These are phyloP conservation scores for Drosophila murphyi DNA, from an alignment of 1,140 invertebrate species.

Conservation along the genomic window DNA sequence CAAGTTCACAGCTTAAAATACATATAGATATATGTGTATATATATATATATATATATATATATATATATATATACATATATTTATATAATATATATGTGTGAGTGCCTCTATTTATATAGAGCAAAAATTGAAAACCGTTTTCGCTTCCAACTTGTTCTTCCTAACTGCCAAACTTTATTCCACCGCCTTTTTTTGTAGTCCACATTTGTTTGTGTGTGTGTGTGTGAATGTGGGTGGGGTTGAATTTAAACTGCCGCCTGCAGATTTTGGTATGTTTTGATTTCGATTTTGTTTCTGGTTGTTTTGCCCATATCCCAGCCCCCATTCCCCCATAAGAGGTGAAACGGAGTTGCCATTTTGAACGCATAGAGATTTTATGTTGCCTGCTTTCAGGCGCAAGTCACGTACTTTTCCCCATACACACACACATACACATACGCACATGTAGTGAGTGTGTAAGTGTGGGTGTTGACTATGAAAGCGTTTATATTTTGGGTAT, in stretches of 20 bases:
- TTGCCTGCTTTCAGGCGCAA: conserved; percentile 70
- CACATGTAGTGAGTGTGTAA: conserved; percentile 3
- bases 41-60: not conserved
- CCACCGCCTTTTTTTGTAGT: conserved; percentile 8
- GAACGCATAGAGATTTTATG: conserved; percentile 56
- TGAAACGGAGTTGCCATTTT: conserved; percentile 55
- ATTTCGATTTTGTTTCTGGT: conserved; percentile 62
- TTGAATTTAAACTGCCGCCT: conserved; percentile 68
- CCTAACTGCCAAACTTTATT: conserved; percentile 15
- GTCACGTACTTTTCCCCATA: conserved; percentile 57
- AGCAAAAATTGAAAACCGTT: conserved; percentile 15
- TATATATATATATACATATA: not conserved
- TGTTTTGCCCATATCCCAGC: not conserved
- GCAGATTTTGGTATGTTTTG: conserved; percentile 76
- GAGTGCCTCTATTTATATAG: conserved; percentile 4
- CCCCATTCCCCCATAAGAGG: not conserved
- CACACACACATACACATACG: conserved; percentile 4
- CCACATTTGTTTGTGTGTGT: conserved; percentile 21
- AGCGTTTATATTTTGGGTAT: conserved; percentile 69
- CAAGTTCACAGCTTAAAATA: not conserved
- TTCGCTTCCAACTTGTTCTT: conserved; percentile 13
- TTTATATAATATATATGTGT: not conserved
- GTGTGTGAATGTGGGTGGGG: conserved; percentile 19
- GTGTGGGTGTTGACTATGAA: conserved; percentile 51
- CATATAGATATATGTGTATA: not conserved